phyloP scores from a whole-genome alignment of 1,140 invertebrate species.

The Rhyzopertha dominica region DNA sequence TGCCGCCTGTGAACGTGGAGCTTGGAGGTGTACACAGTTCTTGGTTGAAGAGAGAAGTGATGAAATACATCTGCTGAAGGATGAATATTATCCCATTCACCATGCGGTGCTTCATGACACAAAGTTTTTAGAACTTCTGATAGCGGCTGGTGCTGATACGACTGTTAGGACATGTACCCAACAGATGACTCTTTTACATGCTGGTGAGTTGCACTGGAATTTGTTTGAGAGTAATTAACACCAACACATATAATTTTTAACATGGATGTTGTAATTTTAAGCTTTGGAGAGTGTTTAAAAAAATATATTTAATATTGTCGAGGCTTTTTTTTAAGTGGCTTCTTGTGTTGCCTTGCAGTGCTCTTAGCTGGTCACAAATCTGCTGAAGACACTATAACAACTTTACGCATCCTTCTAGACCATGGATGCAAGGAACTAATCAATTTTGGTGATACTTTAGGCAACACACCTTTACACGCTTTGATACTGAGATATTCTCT shows the following conservation, averaged over 20 bases:
- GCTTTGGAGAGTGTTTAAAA: not conserved
- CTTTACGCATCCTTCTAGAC: conserved; percentile 60
- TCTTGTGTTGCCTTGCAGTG: conserved; percentile 40
- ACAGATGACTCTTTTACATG: conserved; percentile 67
- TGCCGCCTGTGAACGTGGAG: conserved; percentile 62
- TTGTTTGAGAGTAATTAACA: not conserved
- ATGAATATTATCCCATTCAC: conserved; percentile 73
- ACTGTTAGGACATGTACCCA: conserved; percentile 66
- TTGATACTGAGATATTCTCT: conserved; percentile 66
- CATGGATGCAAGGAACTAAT: conserved; percentile 64
- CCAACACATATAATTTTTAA: not conserved
- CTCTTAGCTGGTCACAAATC: conserved; percentile 60
- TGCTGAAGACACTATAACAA: conserved; percentile 63
- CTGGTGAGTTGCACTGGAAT: conserved; percentile 44
- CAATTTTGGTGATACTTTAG: conserved; percentile 66
- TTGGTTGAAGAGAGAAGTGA: conserved; percentile 58
- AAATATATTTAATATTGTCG: not conserved
- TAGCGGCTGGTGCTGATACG: conserved; percentile 60
- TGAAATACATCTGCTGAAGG: conserved; percentile 68
- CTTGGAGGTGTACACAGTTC: conserved; percentile 67
- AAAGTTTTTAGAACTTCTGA: conserved; percentile 62
- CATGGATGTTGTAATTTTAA: not conserved
- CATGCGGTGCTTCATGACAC: conserved; percentile 64
- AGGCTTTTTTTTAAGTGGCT: conserved; percentile 1
- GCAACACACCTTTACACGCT: conserved; percentile 60